Evolutionary conservation across 1,140 invertebrate species (phyloP).

Genomic region (Oncopodura yosiiana): DNA sequence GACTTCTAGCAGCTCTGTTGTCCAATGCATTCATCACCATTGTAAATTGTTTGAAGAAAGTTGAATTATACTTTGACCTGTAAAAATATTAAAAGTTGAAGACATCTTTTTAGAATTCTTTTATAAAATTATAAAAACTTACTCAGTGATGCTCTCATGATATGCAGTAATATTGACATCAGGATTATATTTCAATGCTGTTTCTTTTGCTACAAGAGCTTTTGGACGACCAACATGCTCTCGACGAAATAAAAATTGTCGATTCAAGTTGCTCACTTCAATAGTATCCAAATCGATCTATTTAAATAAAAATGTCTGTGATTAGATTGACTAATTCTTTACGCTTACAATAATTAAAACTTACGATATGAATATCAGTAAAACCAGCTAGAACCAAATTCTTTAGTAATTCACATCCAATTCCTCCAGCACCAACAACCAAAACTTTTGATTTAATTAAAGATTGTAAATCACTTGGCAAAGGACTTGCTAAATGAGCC

Average conservation of each 20-base stretch:
- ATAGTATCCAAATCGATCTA: slow-evolving; percentile 99
- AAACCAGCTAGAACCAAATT: slow-evolving; percentile 94
- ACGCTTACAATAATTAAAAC: slow-evolving; percentile 37
- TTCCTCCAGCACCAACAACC: slow-evolving; percentile 96
- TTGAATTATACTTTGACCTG: not conserved
- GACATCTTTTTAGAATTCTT: not conserved
- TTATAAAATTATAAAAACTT: slow-evolving; percentile 42
- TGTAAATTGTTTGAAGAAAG: not conserved
- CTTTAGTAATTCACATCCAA: slow-evolving; percentile 97
- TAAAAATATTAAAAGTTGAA: not conserved
- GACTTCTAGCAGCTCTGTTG: slow-evolving; percentile 83
- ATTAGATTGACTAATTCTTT: not conserved
- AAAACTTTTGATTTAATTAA: slow-evolving; percentile 53
- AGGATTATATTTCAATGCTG: slow-evolving; percentile 78
- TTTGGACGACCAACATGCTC: slow-evolving; percentile 98
- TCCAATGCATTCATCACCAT: slow-evolving; percentile 51
- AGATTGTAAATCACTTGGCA: slow-evolving; percentile 48
- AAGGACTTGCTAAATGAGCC: no score
- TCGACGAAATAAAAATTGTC: slow-evolving; percentile 95
- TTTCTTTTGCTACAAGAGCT: slow-evolving; percentile 74
- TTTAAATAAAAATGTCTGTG: slow-evolving; percentile 36
- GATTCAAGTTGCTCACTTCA: slow-evolving; percentile 97
- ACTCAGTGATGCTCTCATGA: slow-evolving; percentile 90
- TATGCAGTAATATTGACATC: slow-evolving; percentile 76
- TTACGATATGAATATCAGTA: slow-evolving; percentile 84